A percentile compares a stretch with the other conserved stretches of the same genome.
Conservation (phyloP, 2,888 invertebrate genomes). For the Xanthia togata region DNA sequence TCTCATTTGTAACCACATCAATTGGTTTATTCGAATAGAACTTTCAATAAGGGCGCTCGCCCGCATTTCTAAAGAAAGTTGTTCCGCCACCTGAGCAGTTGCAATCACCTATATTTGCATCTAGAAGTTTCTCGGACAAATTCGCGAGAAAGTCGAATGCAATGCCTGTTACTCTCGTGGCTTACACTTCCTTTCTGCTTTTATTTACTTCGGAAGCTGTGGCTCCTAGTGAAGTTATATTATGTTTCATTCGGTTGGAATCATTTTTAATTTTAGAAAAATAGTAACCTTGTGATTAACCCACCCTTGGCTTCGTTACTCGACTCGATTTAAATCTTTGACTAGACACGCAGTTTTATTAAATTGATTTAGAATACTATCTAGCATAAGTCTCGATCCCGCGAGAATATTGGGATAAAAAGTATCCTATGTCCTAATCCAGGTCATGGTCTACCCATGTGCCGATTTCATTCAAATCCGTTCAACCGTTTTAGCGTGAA, state of each 20-base stretch:
- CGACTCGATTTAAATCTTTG: not conserved
- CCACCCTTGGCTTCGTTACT: too few species aligned
- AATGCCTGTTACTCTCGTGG: constrained; percentile 39
- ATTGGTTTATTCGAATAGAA: constrained; percentile 54
- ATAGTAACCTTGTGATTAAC: not conserved
- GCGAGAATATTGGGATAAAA: too few species aligned
- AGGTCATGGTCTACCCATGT: too few species aligned
- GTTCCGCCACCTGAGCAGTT: constrained; percentile 64
- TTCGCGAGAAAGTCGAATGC: constrained; percentile 64
- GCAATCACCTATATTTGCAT: constrained; percentile 70
- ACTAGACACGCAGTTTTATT: not conserved
- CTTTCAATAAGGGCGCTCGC: constrained; percentile 70
- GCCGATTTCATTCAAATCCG: too few species aligned
- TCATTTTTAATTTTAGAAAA: not conserved
- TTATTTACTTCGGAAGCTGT: constrained; percentile 30
- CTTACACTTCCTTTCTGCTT: constrained; percentile 45
- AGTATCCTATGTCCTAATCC: too few species aligned
- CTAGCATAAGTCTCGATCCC: too few species aligned
- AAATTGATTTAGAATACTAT: too few species aligned
- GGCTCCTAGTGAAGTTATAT: not conserved
- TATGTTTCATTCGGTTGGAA: not conserved
- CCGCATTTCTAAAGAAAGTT: constrained; percentile 77
- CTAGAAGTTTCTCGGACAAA: constrained; percentile 66
- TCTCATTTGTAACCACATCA: constrained; percentile 51
- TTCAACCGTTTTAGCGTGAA: too few species aligned